Percentiles rank a stretch among this genome's conserved stretches.
Evolutionary conservation across 2,113 vertebrate species (phyloP).

Genomic region (Excalfactoria chinensis): DNA sequence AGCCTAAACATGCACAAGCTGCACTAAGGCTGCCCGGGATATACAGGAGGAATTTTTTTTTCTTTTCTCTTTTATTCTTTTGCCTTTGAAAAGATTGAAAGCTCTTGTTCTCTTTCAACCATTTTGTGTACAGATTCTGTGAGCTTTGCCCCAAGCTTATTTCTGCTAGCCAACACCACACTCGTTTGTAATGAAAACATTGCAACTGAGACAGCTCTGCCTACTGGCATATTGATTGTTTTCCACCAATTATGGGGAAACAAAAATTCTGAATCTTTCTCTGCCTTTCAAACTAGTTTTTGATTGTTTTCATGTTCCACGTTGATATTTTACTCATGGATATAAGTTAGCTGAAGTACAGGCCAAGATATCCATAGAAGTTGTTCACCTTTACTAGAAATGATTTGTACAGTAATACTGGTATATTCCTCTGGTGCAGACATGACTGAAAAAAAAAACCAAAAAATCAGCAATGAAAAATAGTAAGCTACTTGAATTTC

Average conservation of each 20-base stretch:
- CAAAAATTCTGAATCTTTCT: slow-evolving; percentile 10
- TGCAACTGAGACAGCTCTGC: not conserved
- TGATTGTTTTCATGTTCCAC: not conserved
- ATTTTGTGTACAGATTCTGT: not conserved
- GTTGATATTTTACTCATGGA: not conserved
- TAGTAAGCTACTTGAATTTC: not conserved
- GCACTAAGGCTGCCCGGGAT: not conserved
- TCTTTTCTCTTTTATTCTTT: not conserved
- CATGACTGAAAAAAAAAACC: not conserved
- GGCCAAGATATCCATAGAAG: not conserved
- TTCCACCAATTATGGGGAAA: not conserved
- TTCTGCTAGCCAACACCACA: slow-evolving; percentile 10
- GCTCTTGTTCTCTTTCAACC: not conserved
- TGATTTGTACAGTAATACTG: not conserved
- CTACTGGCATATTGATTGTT: slow-evolving; percentile 8
- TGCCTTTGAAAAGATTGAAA: not conserved
- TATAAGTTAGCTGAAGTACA: not conserved
- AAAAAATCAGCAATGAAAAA: not conserved
- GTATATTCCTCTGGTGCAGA: not conserved
- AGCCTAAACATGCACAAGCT: not conserved
- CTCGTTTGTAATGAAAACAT: slow-evolving; percentile 32
- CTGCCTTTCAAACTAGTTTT: not conserved
- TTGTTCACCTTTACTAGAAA: not conserved
- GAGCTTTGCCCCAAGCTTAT: not conserved
- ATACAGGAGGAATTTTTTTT: not conserved